Conservation (phyloP, 2,113 vertebrate species). For the Corythornis madagascariensis region DNA sequence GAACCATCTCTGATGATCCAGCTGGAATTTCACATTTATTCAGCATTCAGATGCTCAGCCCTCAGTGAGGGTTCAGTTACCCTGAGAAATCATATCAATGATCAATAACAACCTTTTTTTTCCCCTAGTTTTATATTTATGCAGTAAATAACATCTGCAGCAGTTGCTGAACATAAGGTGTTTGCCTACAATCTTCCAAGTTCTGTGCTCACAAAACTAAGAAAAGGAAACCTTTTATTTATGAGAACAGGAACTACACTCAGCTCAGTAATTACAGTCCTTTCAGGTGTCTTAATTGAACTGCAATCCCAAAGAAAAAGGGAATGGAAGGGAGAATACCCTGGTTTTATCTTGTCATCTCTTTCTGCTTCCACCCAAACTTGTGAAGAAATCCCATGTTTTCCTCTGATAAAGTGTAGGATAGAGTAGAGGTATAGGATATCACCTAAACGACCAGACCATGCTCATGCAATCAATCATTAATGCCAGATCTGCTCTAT, state of each 20-base stretch:
- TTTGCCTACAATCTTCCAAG: neutral
- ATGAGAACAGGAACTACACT: neutral
- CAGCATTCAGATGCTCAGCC: neutral
- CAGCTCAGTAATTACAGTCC: neutral
- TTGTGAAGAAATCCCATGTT: neutral
- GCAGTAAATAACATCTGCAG: neutral
- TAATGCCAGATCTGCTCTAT: too few relatives aligned
- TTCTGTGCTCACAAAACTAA: neutral
- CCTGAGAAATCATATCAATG: neutral
- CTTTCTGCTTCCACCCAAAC: neutral
- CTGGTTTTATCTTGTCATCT: neutral
- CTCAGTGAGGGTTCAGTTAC: neutral
- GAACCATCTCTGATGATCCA: neutral
- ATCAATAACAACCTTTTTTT: neutral
- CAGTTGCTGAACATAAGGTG: neutral
- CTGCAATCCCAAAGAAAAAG: neutral
- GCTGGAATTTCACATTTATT: neutral
- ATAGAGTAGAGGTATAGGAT: too few relatives aligned
- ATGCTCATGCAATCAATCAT: too few relatives aligned
- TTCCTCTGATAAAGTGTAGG: neutral
- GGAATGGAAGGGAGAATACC: neutral
- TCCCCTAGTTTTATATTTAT: neutral
- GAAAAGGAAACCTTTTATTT: neutral
- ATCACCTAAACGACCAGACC: too few relatives aligned
- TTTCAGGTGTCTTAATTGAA: neutral